phyloP scores from a whole-genome alignment of 2,888 invertebrate genomes.

The Hymenopus coronatus region DNA sequence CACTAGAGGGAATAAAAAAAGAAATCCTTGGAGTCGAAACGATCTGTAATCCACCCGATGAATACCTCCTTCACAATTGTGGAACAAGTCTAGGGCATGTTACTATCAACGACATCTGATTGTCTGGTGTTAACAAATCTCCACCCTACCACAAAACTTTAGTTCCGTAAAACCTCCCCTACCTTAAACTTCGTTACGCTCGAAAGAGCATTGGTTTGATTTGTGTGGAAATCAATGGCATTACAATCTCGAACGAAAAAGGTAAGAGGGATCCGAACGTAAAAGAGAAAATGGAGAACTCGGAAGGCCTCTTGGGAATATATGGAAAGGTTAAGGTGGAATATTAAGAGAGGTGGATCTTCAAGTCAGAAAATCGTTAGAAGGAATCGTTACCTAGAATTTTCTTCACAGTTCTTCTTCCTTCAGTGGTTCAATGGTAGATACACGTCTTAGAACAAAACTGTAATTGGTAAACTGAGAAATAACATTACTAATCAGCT shows the following conservation, averaged over 20 bases:
- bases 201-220: background rate
- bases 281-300: too few species aligned
- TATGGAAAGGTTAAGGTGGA: background rate
- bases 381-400: too few species aligned
- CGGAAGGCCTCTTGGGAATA: background rate
- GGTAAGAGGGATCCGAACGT: background rate
- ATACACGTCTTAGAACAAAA: too few species aligned
- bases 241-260: background rate
- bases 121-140: background rate
- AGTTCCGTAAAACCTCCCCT: background rate
- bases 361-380: too few species aligned
- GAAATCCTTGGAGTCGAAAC: background rate
- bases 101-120: background rate
- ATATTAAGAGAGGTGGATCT: background rate
- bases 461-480: too few species aligned
- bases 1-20: background rate
- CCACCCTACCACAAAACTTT: too few species aligned
- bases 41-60: background rate
- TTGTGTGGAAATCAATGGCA: constrained; percentile 8
- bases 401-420: too few species aligned
- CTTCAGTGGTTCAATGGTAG: too few species aligned
- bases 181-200: background rate
- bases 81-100: background rate
- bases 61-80: background rate
- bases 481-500: too few species aligned